Evolutionary conservation across 2,888 invertebrate species (phyloP).

Genomic region (Argyresthia goedartella): DNA sequence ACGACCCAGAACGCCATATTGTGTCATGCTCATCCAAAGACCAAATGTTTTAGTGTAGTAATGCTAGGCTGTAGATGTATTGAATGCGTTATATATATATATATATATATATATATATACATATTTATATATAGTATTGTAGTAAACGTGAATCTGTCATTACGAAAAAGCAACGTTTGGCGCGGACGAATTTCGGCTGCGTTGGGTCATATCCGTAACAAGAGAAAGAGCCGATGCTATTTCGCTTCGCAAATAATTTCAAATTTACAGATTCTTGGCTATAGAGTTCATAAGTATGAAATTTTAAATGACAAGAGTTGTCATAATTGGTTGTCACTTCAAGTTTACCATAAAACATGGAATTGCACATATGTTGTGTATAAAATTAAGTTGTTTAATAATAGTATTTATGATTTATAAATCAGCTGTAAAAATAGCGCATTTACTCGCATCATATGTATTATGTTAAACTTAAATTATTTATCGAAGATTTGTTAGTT

Average conservation of each 20-base stretch:
- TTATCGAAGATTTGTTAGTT: neutral
- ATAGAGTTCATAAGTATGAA: no score
- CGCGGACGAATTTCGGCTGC: no score
- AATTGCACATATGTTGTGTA: conserved; percentile 23
- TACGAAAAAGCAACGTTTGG: no score
- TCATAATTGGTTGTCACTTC: no score
- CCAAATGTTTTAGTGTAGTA: conserved; percentile 59
- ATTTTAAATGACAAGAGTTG: no score
- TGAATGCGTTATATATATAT: conserved; percentile 29
- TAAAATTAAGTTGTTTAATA: neutral
- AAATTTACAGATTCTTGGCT: no score
- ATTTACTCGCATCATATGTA: neutral
- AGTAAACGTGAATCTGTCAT: neutral
- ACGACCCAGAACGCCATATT: conserved; percentile 56
- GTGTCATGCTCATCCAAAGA: conserved; percentile 69
- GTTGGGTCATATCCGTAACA: no score
- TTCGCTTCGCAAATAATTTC: no score
- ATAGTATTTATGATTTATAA: neutral
- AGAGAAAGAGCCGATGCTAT: no score
- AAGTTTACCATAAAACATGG: no score
- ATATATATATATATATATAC: neutral
- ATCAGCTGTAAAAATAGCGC: neutral
- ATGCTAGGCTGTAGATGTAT: conserved; percentile 54
- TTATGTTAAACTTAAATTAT: neutral
- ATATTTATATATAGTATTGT: neutral